phyloP scores from a whole-genome alignment of 2,797 vertebrate species.

The Siniperca obscura region DNA sequence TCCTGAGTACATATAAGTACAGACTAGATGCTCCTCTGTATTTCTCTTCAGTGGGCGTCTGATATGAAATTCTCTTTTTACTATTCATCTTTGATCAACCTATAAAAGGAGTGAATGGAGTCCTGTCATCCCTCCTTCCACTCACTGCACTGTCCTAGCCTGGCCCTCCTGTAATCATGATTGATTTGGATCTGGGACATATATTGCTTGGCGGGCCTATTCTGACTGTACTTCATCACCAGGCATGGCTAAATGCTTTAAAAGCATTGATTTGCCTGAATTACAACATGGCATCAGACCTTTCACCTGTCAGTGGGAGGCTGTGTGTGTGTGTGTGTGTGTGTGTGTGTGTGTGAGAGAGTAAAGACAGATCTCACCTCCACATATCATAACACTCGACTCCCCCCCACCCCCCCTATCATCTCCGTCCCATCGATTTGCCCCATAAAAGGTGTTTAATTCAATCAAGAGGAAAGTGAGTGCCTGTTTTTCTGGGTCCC shows the following conservation, averaged over 20 bases:
- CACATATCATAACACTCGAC: slow-evolving; percentile 84
- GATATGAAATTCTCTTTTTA: slow-evolving; percentile 55
- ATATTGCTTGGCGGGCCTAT: slow-evolving; percentile 92
- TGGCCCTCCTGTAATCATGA: slow-evolving; percentile 88
- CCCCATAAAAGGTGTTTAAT: slow-evolving; percentile 98
- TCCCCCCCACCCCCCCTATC: slow-evolving; percentile 67
- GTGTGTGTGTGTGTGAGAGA: slow-evolving; percentile 14
- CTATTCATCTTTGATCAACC: slow-evolving; percentile 74
- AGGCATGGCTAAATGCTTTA: slow-evolving; percentile 94
- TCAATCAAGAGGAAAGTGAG: slow-evolving; percentile 97
- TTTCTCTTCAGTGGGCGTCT: slow-evolving; percentile 33
- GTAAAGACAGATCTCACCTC: slow-evolving; percentile 91
- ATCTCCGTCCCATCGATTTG: slow-evolving; percentile 93
- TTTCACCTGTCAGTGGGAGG: slow-evolving; percentile 71
- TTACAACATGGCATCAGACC: slow-evolving; percentile 89
- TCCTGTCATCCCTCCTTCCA: slow-evolving; percentile 76
- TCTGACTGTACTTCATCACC: slow-evolving; percentile 96
- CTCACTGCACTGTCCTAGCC: slow-evolving; percentile 59
- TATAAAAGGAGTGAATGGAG: slow-evolving; percentile 71
- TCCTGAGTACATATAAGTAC: neutral
- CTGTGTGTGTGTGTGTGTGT: slow-evolving; percentile 27
- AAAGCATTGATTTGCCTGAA: slow-evolving; percentile 97
- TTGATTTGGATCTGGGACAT: slow-evolving; percentile 87
- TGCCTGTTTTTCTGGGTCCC: slow-evolving; percentile 94
- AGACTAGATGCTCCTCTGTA: slow-evolving; percentile 1